Evolutionary conservation across 2,888 invertebrate genomes (phyloP), one percentile per base, ranked within the genome.

Genomic region (Euphydryas editha): DNA sequence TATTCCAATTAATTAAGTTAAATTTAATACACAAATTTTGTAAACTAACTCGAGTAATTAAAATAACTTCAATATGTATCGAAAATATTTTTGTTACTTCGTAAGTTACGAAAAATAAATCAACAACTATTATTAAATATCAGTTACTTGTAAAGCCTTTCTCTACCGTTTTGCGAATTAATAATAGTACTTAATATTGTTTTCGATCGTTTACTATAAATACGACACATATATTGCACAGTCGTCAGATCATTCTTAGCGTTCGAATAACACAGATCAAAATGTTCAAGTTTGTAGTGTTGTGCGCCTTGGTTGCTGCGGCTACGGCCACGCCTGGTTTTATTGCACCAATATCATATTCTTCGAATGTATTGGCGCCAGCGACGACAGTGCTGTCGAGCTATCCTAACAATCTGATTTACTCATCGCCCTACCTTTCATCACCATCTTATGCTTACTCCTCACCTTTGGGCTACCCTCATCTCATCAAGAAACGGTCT

Each of bases 231-330:
- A 46, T 62, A 70, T 73, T 74, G 72, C 74, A 76, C 68, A 56
- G 73, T 78, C 79, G 89, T 89, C 90, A 91, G 86, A 89, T 79
- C 83, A 80, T 78, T 75, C 76, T 60, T 37, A 36, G 10, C 36
- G 39, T 77, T 73, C 77, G 79, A 83, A 75, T 82, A 85, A 88
- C 86, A 85, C 81, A 86, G 79, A 58, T 30, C 63, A 81, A 76
- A 69, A 86, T 86, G 85, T 85, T 83, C 78, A 85, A 84, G 77
- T 74, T 84, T 80, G 84, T 88, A 82, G 85, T 87, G 72, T 86
- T 93, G 87, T 92, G 87, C 78, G 91, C 90, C 79, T 83, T 93
- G 72, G 78, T 93, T 73, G 90, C 93, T 76, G 79, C 92, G 69
- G 90, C 84, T 72, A 83, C 82, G 67, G 93, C 93, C 74, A 78